phyloP scores from a whole-genome alignment of 2,113 vertebrate genomes.

The Tetrax tetrax region DNA sequence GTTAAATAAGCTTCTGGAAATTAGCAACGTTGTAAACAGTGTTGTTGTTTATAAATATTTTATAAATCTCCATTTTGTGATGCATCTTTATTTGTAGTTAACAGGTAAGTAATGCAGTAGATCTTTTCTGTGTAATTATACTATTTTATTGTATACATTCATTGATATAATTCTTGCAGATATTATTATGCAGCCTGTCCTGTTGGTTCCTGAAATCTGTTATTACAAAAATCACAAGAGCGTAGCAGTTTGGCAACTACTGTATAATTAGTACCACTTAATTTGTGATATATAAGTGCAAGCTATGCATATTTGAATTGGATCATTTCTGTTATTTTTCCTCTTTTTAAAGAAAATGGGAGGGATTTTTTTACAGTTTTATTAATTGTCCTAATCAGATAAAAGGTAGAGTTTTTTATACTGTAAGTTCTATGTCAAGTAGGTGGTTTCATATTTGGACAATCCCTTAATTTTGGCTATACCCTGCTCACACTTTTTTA shows the following conservation, averaged over 20 bases:
- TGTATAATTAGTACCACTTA: conserved; percentile 10
- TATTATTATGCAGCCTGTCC: background rate
- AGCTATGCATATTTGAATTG: background rate
- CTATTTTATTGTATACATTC: background rate
- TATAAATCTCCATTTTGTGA: background rate
- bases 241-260: background rate
- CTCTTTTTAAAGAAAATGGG: background rate
- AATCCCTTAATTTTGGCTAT: background rate
- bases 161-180: background rate
- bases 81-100: background rate
- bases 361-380: background rate
- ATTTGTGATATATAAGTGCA: background rate
- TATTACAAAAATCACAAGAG: conserved; percentile 1
- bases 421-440: background rate
- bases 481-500: background rate
- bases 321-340: background rate
- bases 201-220: conserved; percentile 33
- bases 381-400: background rate
- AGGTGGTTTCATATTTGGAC: background rate
- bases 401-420: background rate
- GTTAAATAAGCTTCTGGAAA: background rate
- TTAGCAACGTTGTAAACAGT: background rate
- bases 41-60: background rate
- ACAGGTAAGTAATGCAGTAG: background rate
- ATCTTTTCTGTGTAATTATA: background rate